These are phyloP conservation scores for Sebastes reedi DNA, from an alignment of 2,797 vertebrate species.

Conservation along the genomic window DNA sequence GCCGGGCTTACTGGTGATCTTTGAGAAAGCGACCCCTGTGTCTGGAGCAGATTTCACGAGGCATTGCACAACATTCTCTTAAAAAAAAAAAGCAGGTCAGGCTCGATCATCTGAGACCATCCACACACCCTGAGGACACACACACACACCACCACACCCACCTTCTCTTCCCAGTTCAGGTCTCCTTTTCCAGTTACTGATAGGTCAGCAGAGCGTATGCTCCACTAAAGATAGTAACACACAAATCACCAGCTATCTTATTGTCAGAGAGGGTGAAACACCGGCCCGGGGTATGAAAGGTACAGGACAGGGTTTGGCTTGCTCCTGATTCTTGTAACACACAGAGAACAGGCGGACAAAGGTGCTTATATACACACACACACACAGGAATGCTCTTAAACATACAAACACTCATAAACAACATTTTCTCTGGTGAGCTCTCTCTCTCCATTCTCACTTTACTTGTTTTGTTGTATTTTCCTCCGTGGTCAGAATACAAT, in stretches of 20 bases:
- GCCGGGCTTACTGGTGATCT: constrained; percentile 16
- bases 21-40: constrained; percentile 14
- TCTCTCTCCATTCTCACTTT: neutral
- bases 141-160: constrained; percentile 26
- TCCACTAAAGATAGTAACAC: constrained; percentile 71
- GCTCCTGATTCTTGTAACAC: constrained; percentile 3
- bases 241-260: constrained; percentile 72
- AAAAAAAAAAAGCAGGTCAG: constrained; percentile 61
- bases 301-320: constrained; percentile 18
- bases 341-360: constrained; percentile 4
- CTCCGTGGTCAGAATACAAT: constrained; percentile 10
- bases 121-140: constrained; percentile 19
- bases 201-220: constrained; percentile 55
- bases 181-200: constrained; percentile 44
- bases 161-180: constrained; percentile 15
- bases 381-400: neutral
- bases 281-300: constrained; percentile 16
- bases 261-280: constrained; percentile 59
- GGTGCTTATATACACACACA: neutral
- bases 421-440: neutral
- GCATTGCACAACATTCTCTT: constrained; percentile 35
- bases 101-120: constrained; percentile 44
- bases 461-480: neutral
- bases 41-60: constrained; percentile 31
- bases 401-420: constrained; percentile 3